Conservation (phyloP, 1,140 invertebrate species). For the Rhizoglyphus robini region DNA sequence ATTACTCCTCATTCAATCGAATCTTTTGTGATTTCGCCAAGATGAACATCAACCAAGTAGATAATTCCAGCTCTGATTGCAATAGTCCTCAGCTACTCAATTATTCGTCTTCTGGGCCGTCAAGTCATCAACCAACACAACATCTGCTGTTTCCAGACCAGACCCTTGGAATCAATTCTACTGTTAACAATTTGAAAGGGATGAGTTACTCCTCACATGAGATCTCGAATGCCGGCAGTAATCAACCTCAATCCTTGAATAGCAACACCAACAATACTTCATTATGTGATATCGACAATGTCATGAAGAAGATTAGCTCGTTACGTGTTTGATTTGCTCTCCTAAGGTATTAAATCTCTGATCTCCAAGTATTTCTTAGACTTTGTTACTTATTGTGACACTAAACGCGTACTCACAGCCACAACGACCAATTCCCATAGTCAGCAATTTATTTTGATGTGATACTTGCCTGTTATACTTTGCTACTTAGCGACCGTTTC, state of each 20-base stretch:
- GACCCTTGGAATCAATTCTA: neutral
- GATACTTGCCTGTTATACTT: too few species aligned
- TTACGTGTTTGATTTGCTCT: neutral
- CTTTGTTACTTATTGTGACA: too few species aligned
- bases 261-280: neutral
- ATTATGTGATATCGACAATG: constrained; percentile 15
- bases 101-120: neutral
- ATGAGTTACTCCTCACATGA: constrained; percentile 7
- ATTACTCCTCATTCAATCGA: constrained; percentile 14
- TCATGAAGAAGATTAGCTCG: constrained; percentile 8
- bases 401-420: too few species aligned
- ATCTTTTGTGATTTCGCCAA: neutral
- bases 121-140: neutral
- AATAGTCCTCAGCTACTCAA: neutral
- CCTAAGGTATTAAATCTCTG: neutral
- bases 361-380: neutral
- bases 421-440: too few species aligned
- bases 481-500: too few species aligned
- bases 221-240: neutral
- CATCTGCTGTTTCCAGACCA: neutral
- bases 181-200: too few species aligned
- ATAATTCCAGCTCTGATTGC: too few species aligned
- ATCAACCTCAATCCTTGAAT: neutral
- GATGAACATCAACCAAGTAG: too few species aligned
- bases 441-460: too few species aligned